These are phyloP conservation scores for Diuraphis noxia DNA, from an alignment of 1,140 invertebrate species.

Conservation along the genomic window DNA sequence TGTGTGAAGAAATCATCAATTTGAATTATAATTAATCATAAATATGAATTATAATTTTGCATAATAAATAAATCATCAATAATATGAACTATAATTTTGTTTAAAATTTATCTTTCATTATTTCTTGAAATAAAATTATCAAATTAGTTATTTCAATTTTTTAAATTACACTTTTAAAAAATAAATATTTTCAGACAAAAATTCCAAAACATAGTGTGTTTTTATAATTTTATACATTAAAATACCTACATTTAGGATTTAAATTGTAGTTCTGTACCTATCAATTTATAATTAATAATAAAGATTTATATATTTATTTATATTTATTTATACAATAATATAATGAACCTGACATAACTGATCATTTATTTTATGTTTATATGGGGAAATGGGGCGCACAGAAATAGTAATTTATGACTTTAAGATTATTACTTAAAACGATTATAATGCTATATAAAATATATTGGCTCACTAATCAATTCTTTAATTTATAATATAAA, in stretches of 20 bases:
- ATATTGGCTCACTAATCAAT: neutral
- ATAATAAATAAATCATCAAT: too few species aligned
- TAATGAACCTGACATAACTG: neutral
- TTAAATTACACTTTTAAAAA: neutral
- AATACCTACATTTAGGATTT: neutral
- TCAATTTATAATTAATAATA: neutral
- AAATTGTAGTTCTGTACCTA: neutral
- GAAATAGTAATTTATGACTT: neutral
- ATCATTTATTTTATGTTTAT: neutral
- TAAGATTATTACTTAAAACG: neutral
- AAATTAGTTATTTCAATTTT: neutral
- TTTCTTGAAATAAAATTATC: neutral
- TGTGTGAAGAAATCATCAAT: too few species aligned
- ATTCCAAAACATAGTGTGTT: neutral
- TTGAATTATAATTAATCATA: too few species aligned
- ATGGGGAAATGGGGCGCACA: neutral
- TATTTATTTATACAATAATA: too few species aligned
- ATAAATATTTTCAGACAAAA: neutral
- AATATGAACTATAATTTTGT: neutral
- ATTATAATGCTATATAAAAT: neutral
- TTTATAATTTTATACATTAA: neutral
- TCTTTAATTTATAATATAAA: neutral
- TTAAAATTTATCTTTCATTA: neutral
- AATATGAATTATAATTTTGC: neutral
- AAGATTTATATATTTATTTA: neutral